Base-by-base conservation (phyloP, 1,140 invertebrate species). In the Rhopalosiphum maidis region DNA sequence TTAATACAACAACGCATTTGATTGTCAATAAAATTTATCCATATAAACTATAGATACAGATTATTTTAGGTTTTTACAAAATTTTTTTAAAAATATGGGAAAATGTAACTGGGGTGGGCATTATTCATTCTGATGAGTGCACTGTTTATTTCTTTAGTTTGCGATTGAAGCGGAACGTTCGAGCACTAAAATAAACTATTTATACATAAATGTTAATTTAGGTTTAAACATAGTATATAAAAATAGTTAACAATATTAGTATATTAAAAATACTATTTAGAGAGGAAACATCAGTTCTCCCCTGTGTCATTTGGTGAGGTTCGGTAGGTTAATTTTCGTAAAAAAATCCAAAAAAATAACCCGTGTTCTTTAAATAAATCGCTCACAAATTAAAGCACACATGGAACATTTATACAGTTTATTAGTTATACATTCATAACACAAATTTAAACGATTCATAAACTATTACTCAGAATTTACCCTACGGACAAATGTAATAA, bases 201-300 rank as follows among this genome's bases (percentile, higher is more conserved):
- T 68, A 68, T 68, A 68, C 30, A 68, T 68, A n/a, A n/a, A 89
- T 55, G 54, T 89, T 37, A 89, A 35, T 37, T 37, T 54, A 35
- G 22, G 48, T 89, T 85, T 89, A 55, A 54, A 89, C 22, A 23
- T 89, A 89, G 51, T 35, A 41, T 55, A 89, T 89, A 89, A 55
- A 55, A 37, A 89, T 37, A 89, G 88, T 89, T 55, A 89, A 55
- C 25, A 77, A 60, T 60, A 60, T 18, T 77, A n/a, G 60, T 77
- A 77, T 55, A 55, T 54, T 89, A 55, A 55, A 55, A 89, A 89
- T 55, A 89, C 48, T 55, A 89, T 21, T 6, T 35, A 89, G 35
- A 54, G 35, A 89, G 37, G 35, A 35, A 89, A 89, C 30, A 41
- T 55, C 35, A 77, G 60, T 8, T 77, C 30, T 41, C 88, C 88